A percentile compares a stretch with the other conserved stretches of the same genome.
These are phyloP conservation scores for Ceratitis capitata DNA, from an alignment of 1,140 invertebrate genomes.

Conservation along the genomic window DNA sequence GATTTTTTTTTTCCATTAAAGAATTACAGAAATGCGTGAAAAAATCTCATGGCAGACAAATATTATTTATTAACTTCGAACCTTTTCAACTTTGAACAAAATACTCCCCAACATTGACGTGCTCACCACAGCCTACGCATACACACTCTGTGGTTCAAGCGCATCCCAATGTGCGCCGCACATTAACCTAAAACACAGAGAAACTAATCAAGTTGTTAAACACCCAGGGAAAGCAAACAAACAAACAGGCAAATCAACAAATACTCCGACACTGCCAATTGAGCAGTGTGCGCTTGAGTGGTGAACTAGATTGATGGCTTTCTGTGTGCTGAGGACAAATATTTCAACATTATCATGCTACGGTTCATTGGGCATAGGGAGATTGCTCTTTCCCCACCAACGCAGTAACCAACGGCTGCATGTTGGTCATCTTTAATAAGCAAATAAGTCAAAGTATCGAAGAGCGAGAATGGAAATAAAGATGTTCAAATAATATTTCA, in stretches of 20 bases:
- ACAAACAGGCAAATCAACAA: too few relatives aligned
- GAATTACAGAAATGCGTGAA: not conserved
- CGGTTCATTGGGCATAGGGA: not conserved
- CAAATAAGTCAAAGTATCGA: slow-evolving; percentile 7
- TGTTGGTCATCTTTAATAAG: not conserved
- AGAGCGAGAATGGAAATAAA: slow-evolving; percentile 23
- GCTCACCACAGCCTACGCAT: too few relatives aligned
- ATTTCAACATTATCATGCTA: not conserved
- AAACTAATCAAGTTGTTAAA: slow-evolving; percentile 40
- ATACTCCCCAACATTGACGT: too few relatives aligned
- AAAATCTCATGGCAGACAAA: not conserved
- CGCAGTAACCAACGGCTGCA: not conserved
- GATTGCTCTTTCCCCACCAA: not conserved
- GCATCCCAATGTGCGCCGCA: not conserved
- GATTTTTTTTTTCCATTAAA: not conserved
- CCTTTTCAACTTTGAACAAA: not conserved
- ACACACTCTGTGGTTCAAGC: not conserved
- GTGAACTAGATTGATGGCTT: slow-evolving; percentile 20
- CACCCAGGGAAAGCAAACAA: not conserved
- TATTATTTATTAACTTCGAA: not conserved
- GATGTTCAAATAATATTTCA: not conserved
- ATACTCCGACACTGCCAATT: not conserved
- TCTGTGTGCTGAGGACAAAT: slow-evolving; percentile 18
- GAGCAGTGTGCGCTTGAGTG: not conserved
- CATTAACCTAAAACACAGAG: slow-evolving; percentile 19